Conservation (phyloP, 2,888 invertebrate genomes). For the Oeneis ivallda region DNA sequence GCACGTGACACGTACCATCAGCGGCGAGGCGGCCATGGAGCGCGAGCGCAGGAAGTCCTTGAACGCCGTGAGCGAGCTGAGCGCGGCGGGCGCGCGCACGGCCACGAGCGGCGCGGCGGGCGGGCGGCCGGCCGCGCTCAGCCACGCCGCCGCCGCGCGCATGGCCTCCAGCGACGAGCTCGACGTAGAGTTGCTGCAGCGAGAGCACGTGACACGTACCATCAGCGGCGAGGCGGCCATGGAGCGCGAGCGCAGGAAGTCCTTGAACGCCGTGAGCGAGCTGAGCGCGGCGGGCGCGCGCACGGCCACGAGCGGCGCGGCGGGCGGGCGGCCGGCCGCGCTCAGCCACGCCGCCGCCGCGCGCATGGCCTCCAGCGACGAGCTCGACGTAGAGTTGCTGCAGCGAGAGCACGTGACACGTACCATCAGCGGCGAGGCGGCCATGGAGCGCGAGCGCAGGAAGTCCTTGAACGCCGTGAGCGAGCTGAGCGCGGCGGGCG, state of each 20-base stretch:
- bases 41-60: conserved; percentile 90
- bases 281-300: conserved; percentile 88
- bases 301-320: conserved; percentile 67
- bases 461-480: conserved; percentile 90
- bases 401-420: conserved; percentile 1
- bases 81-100: conserved; percentile 88
- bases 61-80: conserved; percentile 87
- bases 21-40: conserved; percentile 88
- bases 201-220: conserved; percentile 48
- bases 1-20: conserved; percentile 72
- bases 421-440: conserved; percentile 87
- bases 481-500: conserved; percentile 88
- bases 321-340: conserved; percentile 72
- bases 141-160: conserved; percentile 91
- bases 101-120: conserved; percentile 59
- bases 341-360: conserved; percentile 94
- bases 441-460: conserved; percentile 88
- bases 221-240: conserved; percentile 88
- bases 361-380: conserved; percentile 84
- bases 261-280: conserved; percentile 88
- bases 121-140: conserved; percentile 82
- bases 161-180: conserved; percentile 81
- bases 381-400: conserved; percentile 28
- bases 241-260: conserved; percentile 89
- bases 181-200: conserved; percentile 26